Percentiles rank a stretch among this genome's conserved stretches.
phyloP scores from a whole-genome alignment of 1,140 invertebrate genomes.

The Drosophila novamexicana region DNA sequence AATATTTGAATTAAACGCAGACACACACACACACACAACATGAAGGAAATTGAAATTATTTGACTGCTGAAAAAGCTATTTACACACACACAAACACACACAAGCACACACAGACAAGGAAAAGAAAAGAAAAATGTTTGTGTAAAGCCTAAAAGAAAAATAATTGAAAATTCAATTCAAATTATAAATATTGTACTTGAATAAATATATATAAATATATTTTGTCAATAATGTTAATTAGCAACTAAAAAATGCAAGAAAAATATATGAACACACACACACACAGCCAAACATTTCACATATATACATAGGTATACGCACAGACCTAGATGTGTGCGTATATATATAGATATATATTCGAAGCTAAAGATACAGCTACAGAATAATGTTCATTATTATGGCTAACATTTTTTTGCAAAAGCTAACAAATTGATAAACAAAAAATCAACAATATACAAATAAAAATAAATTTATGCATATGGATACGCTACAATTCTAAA shows the following conservation, averaged over 20 bases:
- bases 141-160: constrained; percentile 17
- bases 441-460: background rate
- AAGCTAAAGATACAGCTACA: constrained; percentile 7
- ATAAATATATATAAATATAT: constrained; percentile 62
- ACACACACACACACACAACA: constrained; percentile 37
- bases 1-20: constrained; percentile 65
- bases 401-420: constrained; percentile 48
- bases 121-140: constrained; percentile 6
- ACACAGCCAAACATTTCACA: constrained; percentile 40
- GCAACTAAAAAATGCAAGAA: constrained; percentile 49
- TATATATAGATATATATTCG: background rate
- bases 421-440: constrained; percentile 33
- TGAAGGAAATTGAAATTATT: constrained; percentile 13
- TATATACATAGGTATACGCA: constrained; percentile 32
- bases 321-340: constrained; percentile 9
- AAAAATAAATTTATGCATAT: constrained; percentile 70
- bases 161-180: constrained; percentile 17
- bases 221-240: constrained; percentile 82
- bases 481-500: constrained; percentile 75
- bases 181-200: constrained; percentile 53
- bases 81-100: background rate
- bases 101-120: constrained; percentile 13
- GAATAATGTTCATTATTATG: constrained; percentile 47
- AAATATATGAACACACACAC: constrained; percentile 26
- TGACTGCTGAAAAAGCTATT: background rate